Conservation (phyloP, 2,113 vertebrate genomes). For the Parus major region DNA sequence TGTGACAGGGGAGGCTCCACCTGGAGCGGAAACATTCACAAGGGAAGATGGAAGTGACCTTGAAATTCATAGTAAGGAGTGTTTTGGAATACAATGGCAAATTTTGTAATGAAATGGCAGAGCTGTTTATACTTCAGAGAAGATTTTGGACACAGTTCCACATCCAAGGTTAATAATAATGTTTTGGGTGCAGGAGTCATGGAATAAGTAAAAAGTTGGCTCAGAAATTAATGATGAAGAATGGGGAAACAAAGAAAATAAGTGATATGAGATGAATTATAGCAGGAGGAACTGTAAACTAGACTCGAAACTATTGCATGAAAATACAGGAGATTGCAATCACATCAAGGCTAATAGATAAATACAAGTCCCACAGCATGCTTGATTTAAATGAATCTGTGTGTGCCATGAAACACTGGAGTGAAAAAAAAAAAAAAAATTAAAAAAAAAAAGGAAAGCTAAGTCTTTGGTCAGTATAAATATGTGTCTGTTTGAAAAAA, state of each 20-base stretch:
- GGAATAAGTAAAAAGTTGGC: conserved; percentile 49
- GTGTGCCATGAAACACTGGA: neutral
- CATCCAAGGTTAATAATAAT: conserved; percentile 31
- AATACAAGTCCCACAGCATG: neutral
- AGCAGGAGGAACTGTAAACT: conserved; percentile 19
- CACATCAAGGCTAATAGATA: conserved; percentile 17
- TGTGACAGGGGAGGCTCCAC: neutral
- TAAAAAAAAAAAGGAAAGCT: neutral
- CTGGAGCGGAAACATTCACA: neutral
- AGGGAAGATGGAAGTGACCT: neutral
- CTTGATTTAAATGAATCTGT: neutral
- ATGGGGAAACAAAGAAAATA: conserved; percentile 35
- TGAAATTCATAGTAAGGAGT: neutral
- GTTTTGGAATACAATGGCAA: conserved; percentile 22
- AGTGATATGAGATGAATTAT: conserved; percentile 42
- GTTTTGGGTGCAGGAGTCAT: neutral
- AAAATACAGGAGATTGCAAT: conserved; percentile 13
- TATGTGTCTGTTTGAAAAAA: neutral
- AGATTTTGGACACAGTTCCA: conserved; percentile 47
- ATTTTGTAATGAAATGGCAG: conserved; percentile 28
- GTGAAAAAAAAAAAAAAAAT: neutral
- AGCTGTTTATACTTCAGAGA: conserved; percentile 47
- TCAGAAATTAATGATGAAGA: conserved; percentile 31
- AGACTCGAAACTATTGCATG: neutral
- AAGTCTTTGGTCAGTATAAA: neutral